Evolutionary conservation across 2,797 vertebrate species (phyloP), one percentile per base, ranked within the genome.

Genomic region (Meda fulgida): DNA sequence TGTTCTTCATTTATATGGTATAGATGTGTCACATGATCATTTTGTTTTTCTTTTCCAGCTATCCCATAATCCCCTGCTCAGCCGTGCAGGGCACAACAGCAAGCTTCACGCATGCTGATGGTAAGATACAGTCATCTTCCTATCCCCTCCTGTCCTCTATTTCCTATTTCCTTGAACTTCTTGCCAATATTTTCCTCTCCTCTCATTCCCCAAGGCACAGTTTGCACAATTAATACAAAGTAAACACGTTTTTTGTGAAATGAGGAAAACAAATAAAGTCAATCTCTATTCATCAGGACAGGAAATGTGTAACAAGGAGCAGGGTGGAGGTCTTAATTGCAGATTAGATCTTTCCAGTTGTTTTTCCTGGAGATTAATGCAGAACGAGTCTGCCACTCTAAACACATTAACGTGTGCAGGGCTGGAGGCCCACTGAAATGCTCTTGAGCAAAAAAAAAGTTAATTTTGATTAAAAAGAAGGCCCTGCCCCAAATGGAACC

Each of bases 331-430:
- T 90, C 83, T 87, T 92, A 92, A 94, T 93, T 92, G 89, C 69
- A 94, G 93, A 95, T 94, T 92, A 93, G 89, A 85, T 86, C 84
- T 67, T 90, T 89, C 84, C 91, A 85, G 90, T 91, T 94, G 89
- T 91, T 94, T 89, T 93, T 88, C 80, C 86, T 92, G 91, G 90
- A 91, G 89, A 90, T 87, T 84, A 88, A 55, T 85, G 55, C 26
- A 83, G 48, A 7, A 81, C 84, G 73, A 9, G 31, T 67, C 67
- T 51, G 88, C 75, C 51, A 36, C 63, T 80, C 29, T 85, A 60
- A 78, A 87, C 40, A 87, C 67, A 58, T 81, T 63, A 78, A 70
- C 66, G 26, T 73, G 36, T 78, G 72, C 34, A 34, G 58, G 78
- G 84, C 55, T 86, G 69, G 46, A 84, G 69, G 8, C 53, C 4